phyloP scores from a whole-genome alignment of 1,140 invertebrate species.

The Cataglyphis hispanica region DNA sequence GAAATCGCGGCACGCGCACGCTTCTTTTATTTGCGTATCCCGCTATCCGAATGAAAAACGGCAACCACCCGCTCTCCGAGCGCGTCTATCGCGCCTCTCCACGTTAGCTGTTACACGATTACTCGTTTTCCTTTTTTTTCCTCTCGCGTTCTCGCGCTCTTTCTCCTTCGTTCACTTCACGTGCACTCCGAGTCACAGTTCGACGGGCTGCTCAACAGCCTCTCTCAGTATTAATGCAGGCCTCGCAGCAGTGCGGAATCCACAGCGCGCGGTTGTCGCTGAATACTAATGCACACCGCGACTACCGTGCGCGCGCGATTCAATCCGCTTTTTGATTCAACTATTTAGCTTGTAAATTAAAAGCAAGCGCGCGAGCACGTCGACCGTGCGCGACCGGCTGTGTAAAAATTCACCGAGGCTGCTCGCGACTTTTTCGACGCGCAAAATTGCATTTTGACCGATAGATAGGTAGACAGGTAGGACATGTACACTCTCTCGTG shows the following conservation, averaged over 20 bases:
- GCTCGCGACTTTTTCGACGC: neutral
- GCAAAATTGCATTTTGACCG: conserved; percentile 53
- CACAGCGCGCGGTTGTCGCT: neutral
- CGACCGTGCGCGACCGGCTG: neutral
- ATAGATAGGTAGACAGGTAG: neutral
- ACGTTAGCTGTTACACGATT: conserved; percentile 56
- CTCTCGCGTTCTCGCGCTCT: neutral
- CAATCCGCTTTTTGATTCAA: conserved; percentile 47
- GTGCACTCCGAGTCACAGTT: neutral
- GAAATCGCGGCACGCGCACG: conserved; percentile 52
- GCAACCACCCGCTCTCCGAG: conserved; percentile 23
- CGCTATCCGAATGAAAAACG: conserved; percentile 57
- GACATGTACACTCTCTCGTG: neutral
- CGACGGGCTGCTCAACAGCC: neutral
- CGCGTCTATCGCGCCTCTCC: conserved; percentile 43
- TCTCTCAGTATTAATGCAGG: conserved; percentile 25
- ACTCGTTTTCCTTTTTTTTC: conserved; percentile 7
- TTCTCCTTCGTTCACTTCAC: neutral
- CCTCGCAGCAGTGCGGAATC: conserved; percentile 25
- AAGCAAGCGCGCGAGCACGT: conserved; percentile 7
- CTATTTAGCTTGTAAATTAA: conserved; percentile 47
- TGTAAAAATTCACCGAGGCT: conserved; percentile 30
- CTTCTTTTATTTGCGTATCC: conserved; percentile 47
- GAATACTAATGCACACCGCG: conserved; percentile 47
- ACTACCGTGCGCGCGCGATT: neutral